Evolutionary conservation across 2,797 vertebrate genomes (phyloP), one percentile per base, ranked within the genome.

Genomic region (Botia kubotai): DNA sequence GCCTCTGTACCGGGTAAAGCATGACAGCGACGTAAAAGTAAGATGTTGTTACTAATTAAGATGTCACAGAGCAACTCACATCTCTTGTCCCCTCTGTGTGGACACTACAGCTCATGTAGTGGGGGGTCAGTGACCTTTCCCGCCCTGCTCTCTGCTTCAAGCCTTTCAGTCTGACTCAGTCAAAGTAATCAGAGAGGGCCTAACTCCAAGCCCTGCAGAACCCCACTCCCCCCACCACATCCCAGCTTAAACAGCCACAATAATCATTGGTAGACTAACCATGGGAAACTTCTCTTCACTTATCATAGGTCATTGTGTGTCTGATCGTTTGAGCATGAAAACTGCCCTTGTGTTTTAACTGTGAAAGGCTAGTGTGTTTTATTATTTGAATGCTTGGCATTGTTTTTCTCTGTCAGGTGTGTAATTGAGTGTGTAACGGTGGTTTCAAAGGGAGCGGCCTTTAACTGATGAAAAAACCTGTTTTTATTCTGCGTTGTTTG

Each of bases 51-150:
- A 86, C 91, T 92, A 93, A 95, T 93, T 92, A 93, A 94, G 93
- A 94, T 90, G 93, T 94, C 92, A 85, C 83, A 93, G 89, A 92
- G 91, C 89, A 84, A 67, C 84, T 89, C 87, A 87, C 88, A 87
- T 82, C 92, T 87, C 82, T 82, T 74, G 74, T 83, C 71, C 72
- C 50, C 71, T 83, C 86, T 90, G 83, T 93, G 93, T 94, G 91
- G 93, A 94, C 92, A 91, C 92, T 94, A 92, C 93, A 94, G 92
- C 92, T 94, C 92, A 92, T 89, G 90, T 93, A 91, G 94, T 93
- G 92, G 91, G 91, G 91, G 93, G 91, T 89, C 73, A 7, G 85
- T 94, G 94, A 94, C 93, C 94, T 93, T 89, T 90, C 82, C 82
- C 72, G 83, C 90, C 91, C 87, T 39, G 55, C 89, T 90, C 86